Evolutionary conservation across 2,797 vertebrate genomes (phyloP).

Genomic region (Denticeps clupeoides): DNA sequence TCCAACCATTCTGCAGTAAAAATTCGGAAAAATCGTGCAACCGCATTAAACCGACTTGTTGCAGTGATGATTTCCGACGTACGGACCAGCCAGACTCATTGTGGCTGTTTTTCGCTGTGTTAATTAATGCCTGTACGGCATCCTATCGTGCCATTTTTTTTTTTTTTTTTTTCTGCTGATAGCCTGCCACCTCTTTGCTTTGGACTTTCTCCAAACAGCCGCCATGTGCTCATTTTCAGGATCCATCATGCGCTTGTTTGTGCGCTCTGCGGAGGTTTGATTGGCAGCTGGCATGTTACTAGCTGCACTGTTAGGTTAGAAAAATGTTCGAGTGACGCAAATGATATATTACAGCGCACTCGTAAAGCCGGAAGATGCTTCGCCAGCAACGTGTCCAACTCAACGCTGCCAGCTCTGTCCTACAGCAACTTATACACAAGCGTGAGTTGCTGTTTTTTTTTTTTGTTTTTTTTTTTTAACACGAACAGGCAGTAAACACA

Average conservation of each 20-base stretch:
- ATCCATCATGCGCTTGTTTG: conserved; percentile 20
- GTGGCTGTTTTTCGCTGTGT: conserved; percentile 21
- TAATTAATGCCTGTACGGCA: conserved; percentile 13
- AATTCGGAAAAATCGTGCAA: no score
- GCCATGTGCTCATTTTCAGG: conserved; percentile 13
- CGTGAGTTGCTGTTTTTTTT: no score
- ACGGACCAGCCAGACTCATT: conserved; percentile 13
- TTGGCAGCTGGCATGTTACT: conserved; percentile 22
- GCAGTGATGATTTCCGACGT: conserved; percentile 16
- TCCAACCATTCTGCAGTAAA: conserved; percentile 4
- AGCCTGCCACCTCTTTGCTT: conserved; percentile 12
- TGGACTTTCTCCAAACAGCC: conserved; percentile 8
- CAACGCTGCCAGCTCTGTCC: conserved; percentile 10
- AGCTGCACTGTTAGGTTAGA: conserved; percentile 9
- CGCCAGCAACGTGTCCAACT: conserved; percentile 18
- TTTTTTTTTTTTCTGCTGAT: conserved; percentile 3
- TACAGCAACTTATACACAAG: no score
- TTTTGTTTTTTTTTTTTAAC: no score
- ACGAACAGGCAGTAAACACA: no score
- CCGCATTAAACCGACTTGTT: conserved; percentile 29
- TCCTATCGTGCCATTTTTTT: conserved; percentile 16
- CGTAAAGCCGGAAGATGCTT: conserved; percentile 14
- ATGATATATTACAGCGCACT: conserved; percentile 13
- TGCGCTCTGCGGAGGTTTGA: conserved; percentile 6
- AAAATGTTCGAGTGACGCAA: conserved; percentile 15